Conservation (phyloP, 2,113 vertebrate genomes). For the Lagopus muta region DNA sequence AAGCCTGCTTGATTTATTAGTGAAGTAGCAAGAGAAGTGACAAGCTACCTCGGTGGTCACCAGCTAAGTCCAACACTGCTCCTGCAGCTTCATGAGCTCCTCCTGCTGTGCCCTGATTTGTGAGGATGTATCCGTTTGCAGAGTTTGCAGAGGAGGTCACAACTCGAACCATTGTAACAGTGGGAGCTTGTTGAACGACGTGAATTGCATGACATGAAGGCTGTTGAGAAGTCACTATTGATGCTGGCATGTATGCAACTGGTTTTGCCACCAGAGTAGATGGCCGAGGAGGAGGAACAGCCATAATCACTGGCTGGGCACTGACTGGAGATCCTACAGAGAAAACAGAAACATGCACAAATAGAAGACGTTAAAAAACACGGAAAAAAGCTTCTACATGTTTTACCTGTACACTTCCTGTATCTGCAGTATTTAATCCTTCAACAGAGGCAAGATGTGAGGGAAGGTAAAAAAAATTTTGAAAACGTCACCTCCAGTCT, state of each 20-base stretch:
- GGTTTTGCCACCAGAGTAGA: constrained; percentile 85
- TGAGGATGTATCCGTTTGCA: constrained; percentile 90
- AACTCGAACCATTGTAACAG: constrained; percentile 94
- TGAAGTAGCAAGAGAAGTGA: neutral
- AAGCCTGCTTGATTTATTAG: neutral
- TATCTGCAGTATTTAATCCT: neutral
- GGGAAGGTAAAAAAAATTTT: neutral
- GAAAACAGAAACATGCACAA: neutral
- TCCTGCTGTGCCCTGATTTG: constrained; percentile 77
- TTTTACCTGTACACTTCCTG: neutral
- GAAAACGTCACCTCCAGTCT: neutral
- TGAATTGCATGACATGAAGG: constrained; percentile 88
- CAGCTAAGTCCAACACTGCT: constrained; percentile 76
- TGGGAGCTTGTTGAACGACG: constrained; percentile 88
- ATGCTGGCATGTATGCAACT: constrained; percentile 88
- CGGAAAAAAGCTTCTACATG: neutral
- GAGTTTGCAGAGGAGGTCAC: constrained; percentile 86
- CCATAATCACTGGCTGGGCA: constrained; percentile 93
- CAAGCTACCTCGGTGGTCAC: constrained; percentile 76
- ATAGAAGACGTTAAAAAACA: neutral
- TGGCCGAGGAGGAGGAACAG: constrained; percentile 89
- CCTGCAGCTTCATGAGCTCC: constrained; percentile 76
- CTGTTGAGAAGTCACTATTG: constrained; percentile 83
- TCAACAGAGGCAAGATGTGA: neutral
- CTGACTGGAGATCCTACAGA: constrained; percentile 91